Evolutionary conservation across 2,113 vertebrate species (phyloP).

Genomic region (Hypomesus transpacificus): DNA sequence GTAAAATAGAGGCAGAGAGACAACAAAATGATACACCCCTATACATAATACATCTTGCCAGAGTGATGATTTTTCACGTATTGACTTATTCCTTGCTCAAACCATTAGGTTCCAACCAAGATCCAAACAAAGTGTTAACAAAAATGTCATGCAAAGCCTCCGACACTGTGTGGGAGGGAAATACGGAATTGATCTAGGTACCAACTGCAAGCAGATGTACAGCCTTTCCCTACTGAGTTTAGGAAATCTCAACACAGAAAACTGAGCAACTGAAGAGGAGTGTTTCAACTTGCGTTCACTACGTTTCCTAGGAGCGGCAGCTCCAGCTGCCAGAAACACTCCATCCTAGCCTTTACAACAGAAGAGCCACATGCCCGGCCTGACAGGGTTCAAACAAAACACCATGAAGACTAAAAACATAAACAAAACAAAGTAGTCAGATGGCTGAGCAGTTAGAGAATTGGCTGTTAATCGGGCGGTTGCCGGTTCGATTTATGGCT

Average conservation of each 20-base stretch:
- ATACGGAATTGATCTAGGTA: constrained; percentile 1
- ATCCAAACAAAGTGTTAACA: not conserved
- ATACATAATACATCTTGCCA: constrained; percentile 2
- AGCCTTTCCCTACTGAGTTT: not conserved
- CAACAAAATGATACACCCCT: too few relatives aligned
- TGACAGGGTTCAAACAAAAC: not conserved
- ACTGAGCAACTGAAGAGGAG: not conserved
- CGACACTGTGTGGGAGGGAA: not conserved
- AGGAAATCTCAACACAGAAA: not conserved
- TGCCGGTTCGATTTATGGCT: too few relatives aligned
- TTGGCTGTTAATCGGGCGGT: too few relatives aligned
- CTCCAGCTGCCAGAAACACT: not conserved
- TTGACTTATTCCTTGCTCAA: not conserved
- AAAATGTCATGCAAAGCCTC: not conserved
- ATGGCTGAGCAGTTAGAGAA: too few relatives aligned
- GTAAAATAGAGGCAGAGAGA: too few relatives aligned
- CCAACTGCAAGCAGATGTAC: not conserved
- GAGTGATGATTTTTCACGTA: not conserved
- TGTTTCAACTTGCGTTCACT: not conserved
- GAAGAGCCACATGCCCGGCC: not conserved
- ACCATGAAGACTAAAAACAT: not conserved
- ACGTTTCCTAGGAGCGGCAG: not conserved
- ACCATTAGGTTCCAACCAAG: not conserved
- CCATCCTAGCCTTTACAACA: not conserved
- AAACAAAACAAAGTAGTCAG: too few relatives aligned